Evolutionary conservation across 2,113 vertebrate genomes (phyloP), one percentile per base, ranked within the genome.

Genomic region (Psammodynastes pulverulentus): DNA sequence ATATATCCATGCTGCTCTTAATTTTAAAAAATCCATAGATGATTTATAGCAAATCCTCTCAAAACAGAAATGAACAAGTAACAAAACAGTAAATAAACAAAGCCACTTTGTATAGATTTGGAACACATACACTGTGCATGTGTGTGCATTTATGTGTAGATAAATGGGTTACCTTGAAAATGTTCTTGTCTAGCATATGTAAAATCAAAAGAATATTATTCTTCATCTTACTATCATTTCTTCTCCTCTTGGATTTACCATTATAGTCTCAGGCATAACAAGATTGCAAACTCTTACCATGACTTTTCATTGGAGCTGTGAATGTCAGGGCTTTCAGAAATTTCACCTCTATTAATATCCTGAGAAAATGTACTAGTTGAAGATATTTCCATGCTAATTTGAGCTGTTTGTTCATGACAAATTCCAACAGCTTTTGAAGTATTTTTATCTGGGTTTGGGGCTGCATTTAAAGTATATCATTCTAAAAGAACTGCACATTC

Each of bases 361-460:
- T 93, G 39, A 90, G 94, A 94, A 96, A 91, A n/a, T 49, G 95
- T 67, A 49, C 3, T 49, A 88, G 9, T 49, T 90, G 86, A 86
- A 39, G 84, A 34, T 51, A 56, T 85, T 92, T 89, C 91, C 93
- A 79, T 45, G 93, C 51, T 94, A 94, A 86, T 45, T 54, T 91
- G 10, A 89, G 86, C 67, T 93, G 51, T 90, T 54, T 92, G 89
- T 43, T 96, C 92, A 93, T 45, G 51, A 92, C 15, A 92, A 12
- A 21, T 86, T 49, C 29, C 21, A 95, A 91, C 89, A 54, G 87
- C 91, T 91, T 94, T 92, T 92, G 94, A 93, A 72, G 46, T 84
- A 93, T 86, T 86, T 91, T n/a, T 88, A 92, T 1, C 72, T 34
- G 62, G 3, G 4, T 26, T 91, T 5, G 93, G 95, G 19, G 90